Conservation (phyloP, 2,797 vertebrate species). For the Dendrocincla tyrannina region DNA sequence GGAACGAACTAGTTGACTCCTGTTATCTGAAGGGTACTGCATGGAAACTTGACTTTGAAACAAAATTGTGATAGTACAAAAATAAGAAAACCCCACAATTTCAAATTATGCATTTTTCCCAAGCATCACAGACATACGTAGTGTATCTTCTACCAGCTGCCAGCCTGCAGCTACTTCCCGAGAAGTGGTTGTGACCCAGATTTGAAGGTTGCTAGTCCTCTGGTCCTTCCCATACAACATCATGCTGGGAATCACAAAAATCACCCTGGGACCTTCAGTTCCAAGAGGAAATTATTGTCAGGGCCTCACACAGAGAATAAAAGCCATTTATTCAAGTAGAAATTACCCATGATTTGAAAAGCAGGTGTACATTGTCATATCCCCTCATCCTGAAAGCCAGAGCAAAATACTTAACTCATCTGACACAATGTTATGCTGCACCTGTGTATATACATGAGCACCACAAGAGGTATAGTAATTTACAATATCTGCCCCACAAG, state of each 20-base stretch:
- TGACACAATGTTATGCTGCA: not conserved
- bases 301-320: not conserved
- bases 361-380: not conserved
- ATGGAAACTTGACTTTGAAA: not conserved
- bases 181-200: not conserved
- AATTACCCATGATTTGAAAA: not conserved
- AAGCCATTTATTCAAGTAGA: not conserved
- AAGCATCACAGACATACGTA: rapidly evolving
- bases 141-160: not conserved
- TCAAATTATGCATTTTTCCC: not conserved
- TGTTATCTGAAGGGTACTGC: not conserved
- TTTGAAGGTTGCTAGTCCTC: not conserved
- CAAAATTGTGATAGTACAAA: not conserved
- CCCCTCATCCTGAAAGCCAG: not conserved
- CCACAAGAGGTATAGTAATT: not conserved
- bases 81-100: not conserved
- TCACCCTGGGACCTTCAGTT: not conserved
- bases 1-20: not conserved
- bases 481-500: not conserved
- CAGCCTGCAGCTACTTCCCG: not conserved
- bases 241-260: not conserved
- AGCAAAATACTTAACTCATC: not conserved
- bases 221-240: not conserved
- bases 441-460: not conserved
- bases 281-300: not conserved